A percentile compares a stretch with the other conserved stretches of the same genome.
phyloP scores from a whole-genome alignment of 2,888 invertebrate genomes.

The Ceramica pisi region DNA sequence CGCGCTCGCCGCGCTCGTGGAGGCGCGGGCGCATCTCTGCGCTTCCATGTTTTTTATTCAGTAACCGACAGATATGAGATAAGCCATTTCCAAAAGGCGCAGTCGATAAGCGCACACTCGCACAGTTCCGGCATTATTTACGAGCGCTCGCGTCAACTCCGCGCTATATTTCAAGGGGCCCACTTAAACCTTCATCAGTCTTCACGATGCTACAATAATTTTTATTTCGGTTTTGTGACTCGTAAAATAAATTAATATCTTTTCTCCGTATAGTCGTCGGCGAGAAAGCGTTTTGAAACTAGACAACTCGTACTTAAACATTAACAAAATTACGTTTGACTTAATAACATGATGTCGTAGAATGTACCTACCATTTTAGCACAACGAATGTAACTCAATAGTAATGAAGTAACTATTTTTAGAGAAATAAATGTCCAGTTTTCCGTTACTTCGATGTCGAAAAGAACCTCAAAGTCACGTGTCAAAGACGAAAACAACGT shows the following conservation, averaged over 20 bases:
- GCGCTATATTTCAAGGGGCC: conserved; percentile 63
- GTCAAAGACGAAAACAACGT: conserved; percentile 40
- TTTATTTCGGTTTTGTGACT: conserved; percentile 75
- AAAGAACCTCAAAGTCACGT: conserved; percentile 36
- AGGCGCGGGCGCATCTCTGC: conserved; percentile 28
- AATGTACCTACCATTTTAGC: conserved; percentile 1
- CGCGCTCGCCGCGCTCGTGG: conserved; percentile 50
- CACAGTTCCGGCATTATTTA: conserved; percentile 75
- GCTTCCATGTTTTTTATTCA: conserved; percentile 66
- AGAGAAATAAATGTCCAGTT: conserved; percentile 30
- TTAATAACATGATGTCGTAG: background rate
- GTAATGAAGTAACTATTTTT: conserved; percentile 25
- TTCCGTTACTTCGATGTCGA: conserved; percentile 39
- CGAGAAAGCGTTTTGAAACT: background rate
- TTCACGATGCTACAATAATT: conserved; percentile 65
- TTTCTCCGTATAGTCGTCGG: conserved; percentile 72
- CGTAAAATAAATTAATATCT: conserved; percentile 78
- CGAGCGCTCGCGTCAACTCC: conserved; percentile 59
- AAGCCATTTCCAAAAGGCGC: conserved; percentile 74
- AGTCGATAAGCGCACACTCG: conserved; percentile 72
- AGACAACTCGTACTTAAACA: conserved; percentile 1
- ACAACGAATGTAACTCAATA: conserved; percentile 16
- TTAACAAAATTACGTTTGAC: conserved; percentile 2
- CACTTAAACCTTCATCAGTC: conserved; percentile 83
- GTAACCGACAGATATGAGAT: conserved; percentile 76